Conservation (phyloP, 2,797 vertebrate species). For the Coregonus sp. region DNA sequence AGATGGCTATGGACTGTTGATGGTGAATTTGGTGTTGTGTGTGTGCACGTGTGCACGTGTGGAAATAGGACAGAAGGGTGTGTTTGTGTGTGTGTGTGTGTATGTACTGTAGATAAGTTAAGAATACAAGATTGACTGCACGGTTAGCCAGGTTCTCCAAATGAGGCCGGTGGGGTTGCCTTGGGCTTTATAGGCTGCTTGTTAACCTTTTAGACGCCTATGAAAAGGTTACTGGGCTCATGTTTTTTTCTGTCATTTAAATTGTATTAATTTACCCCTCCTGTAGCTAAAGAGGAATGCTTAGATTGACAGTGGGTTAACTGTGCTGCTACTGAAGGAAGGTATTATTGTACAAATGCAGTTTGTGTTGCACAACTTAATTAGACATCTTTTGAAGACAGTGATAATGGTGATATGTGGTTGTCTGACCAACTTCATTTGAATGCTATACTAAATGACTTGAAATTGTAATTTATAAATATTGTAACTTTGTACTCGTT, state of each 20-base stretch:
- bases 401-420: too few relatives aligned
- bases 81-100: conserved; percentile 18
- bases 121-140: conserved; percentile 6
- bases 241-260: conserved; percentile 16
- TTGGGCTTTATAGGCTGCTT: conserved; percentile 21
- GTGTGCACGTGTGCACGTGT: conserved; percentile 1
- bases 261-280: conserved; percentile 45
- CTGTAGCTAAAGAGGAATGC: neutral
- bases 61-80: neutral
- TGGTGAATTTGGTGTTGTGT: conserved; percentile 26
- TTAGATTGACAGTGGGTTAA: neutral
- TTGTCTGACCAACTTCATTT: too few relatives aligned
- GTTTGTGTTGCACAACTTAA: neutral
- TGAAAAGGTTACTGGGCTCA: conserved; percentile 61
- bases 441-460: too few relatives aligned
- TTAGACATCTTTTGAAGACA: too few relatives aligned
- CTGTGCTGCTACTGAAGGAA: neutral
- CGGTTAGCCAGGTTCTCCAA: conserved; percentile 36
- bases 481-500: too few relatives aligned
- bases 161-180: conserved; percentile 50
- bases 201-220: conserved; percentile 70
- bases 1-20: neutral
- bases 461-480: too few relatives aligned
- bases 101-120: neutral
- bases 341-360: neutral